Conservation (phyloP, 2,113 vertebrate genomes). For the Pseudopipra pipra region DNA sequence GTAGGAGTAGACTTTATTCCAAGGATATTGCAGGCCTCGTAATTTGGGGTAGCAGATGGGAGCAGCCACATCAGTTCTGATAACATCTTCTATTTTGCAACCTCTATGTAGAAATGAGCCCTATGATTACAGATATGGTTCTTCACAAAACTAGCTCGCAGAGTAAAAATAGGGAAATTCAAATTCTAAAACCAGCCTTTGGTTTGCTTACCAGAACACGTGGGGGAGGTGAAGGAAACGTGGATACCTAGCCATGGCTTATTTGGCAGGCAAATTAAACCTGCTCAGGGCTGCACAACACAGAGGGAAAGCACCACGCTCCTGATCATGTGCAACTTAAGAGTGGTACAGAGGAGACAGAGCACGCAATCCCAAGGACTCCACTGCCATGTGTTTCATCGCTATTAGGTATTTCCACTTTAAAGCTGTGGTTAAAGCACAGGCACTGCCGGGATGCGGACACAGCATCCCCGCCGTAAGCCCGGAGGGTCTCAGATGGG, state of each 20-base stretch:
- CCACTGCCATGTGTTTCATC: not conserved
- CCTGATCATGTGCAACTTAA: not conserved
- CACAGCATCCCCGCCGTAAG: not conserved
- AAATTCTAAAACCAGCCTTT: not conserved
- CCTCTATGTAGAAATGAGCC: not conserved
- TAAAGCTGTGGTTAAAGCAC: not conserved
- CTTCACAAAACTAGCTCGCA: not conserved
- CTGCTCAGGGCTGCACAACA: not conserved
- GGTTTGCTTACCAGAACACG: not conserved
- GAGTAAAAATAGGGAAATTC: conserved; percentile 27
- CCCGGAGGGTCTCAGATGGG: not conserved
- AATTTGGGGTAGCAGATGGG: not conserved
- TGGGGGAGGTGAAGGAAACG: conserved; percentile 6
- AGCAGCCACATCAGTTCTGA: not conserved
- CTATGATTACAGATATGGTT: not conserved
- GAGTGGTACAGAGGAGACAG: not conserved
- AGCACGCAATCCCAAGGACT: not conserved
- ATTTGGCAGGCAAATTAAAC: conserved; percentile 28
- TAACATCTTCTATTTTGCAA: conserved; percentile 32
- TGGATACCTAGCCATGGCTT: not conserved
- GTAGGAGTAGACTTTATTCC: not conserved
- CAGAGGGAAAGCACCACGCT: not conserved
- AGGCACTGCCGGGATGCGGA: not conserved
- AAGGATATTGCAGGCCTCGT: not conserved
- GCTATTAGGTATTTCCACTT: not conserved